A percentile compares a stretch with the other conserved stretches of the same genome.
These are phyloP conservation scores for Caenorhabditis sinica DNA, from an alignment of 2,888 invertebrate genomes.

Conservation along the genomic window DNA sequence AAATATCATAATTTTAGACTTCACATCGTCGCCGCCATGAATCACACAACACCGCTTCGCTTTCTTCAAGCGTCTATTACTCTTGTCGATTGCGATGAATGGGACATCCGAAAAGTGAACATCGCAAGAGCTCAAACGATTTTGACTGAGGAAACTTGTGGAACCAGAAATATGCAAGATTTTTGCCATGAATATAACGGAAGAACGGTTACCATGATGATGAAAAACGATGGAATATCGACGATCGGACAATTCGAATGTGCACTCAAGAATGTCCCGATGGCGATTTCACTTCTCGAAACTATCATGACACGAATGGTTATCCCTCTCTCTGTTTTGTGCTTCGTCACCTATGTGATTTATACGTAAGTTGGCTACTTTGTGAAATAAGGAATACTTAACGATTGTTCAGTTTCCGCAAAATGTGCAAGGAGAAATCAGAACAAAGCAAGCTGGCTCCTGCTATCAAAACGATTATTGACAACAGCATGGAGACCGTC, in stretches of 20 bases:
- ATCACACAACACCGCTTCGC: neutral
- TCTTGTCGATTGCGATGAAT: neutral
- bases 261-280: neutral
- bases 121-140: neutral
- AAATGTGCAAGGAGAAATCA: conserved; percentile 13
- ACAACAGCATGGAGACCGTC: conserved; percentile 33
- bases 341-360: conserved; percentile 11
- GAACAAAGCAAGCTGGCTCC: neutral
- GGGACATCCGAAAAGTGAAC: neutral
- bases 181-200: conserved; percentile 24
- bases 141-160: conserved; percentile 37
- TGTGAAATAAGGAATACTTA: neutral
- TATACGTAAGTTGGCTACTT: conserved; percentile 15
- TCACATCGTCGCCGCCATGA: too few relatives aligned
- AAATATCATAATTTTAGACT: neutral
- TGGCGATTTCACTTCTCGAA: neutral
- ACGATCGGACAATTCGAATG: conserved; percentile 16
- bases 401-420: conserved; percentile 27
- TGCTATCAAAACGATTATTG: neutral
- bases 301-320: neutral
- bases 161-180: conserved; percentile 30
- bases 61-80: neutral
- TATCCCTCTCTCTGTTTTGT: neutral
- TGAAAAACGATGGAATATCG: neutral
- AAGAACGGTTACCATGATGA: conserved; percentile 6